These are phyloP conservation scores for Hemicordylus capensis DNA, from an alignment of 2,113 vertebrate species.

Conservation along the genomic window DNA sequence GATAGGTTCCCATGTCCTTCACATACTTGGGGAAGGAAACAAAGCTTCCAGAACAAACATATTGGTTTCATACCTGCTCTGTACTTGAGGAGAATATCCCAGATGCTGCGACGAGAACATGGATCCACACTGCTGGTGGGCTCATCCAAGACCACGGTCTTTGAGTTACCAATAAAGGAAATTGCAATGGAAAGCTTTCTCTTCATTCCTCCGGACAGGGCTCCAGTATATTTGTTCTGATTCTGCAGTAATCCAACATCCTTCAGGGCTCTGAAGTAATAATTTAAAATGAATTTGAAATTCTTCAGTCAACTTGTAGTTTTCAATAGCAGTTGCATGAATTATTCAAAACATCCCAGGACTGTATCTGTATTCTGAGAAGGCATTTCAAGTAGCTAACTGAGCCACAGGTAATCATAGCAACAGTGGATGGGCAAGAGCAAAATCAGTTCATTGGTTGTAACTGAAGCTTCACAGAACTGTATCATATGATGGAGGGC, in stretches of 20 bases:
- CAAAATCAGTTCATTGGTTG: neutral
- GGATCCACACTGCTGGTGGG: constrained; percentile 94
- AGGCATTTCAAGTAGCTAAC: too few relatives aligned
- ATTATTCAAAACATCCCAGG: neutral
- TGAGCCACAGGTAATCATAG: neutral
- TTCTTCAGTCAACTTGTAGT: neutral
- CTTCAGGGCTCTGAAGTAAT: constrained; percentile 62
- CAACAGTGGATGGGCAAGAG: neutral
- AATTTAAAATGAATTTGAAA: neutral
- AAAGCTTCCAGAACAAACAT: accelerated
- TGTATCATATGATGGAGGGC: neutral
- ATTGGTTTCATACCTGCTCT: constrained; percentile 75
- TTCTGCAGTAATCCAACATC: constrained; percentile 67
- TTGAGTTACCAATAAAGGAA: constrained; percentile 86
- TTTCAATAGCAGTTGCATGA: neutral
- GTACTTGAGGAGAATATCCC: constrained; percentile 90
- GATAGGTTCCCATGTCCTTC: neutral
- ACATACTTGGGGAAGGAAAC: neutral
- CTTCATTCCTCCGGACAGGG: constrained; percentile 85
- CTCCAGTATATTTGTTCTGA: constrained; percentile 54
- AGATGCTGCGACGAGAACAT: constrained; percentile 87
- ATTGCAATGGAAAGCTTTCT: constrained; percentile 90
- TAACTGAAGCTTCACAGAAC: neutral
- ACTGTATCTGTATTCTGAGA: neutral
- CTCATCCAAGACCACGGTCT: constrained; percentile 89